Evolutionary conservation across 2,797 vertebrate species (phyloP).

Genomic region (Rhinella marina): DNA sequence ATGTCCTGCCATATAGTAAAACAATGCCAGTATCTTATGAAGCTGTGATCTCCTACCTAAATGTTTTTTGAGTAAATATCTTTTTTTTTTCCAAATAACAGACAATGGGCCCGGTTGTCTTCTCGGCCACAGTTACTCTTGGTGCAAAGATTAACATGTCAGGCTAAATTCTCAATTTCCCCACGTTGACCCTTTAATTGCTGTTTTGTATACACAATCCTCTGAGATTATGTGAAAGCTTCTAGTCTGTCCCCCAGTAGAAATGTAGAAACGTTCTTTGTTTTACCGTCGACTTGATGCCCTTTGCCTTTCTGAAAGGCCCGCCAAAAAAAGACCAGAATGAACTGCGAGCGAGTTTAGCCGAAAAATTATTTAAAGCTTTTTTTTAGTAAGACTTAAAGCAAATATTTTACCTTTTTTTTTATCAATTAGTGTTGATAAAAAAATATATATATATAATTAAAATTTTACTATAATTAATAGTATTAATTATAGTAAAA

Average conservation of each 20-base stretch:
- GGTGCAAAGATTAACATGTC: constrained; percentile 63
- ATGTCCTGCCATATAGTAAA: too few species aligned
- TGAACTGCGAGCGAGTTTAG: too few species aligned
- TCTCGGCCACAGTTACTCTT: constrained; percentile 51
- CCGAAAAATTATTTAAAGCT: too few species aligned
- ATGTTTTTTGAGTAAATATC: background rate
- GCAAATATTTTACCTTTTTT: too few species aligned
- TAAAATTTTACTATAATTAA: too few species aligned
- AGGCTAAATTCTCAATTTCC: constrained; percentile 62
- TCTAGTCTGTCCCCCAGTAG: constrained; percentile 9
- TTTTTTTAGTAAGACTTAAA: too few species aligned
- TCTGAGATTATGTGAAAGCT: background rate
- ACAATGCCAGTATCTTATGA: background rate
- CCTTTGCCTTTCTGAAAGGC: background rate
- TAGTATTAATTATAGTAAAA: too few species aligned
- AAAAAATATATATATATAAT: too few species aligned
- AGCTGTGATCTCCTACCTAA: constrained; percentile 59
- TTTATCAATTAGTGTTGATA: too few species aligned
- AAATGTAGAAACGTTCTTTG: constrained; percentile 24
- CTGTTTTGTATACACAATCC: constrained; percentile 61
- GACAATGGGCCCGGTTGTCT: constrained; percentile 57
- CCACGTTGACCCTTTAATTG: constrained; percentile 53
- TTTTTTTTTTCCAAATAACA: constrained; percentile 50
- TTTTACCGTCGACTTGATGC: background rate
- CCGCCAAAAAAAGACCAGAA: background rate